Percentiles rank a stretch among this genome's conserved stretches.
Conservation (phyloP, 2,797 vertebrate genomes). For the Phaenicophaeus curvirostris region DNA sequence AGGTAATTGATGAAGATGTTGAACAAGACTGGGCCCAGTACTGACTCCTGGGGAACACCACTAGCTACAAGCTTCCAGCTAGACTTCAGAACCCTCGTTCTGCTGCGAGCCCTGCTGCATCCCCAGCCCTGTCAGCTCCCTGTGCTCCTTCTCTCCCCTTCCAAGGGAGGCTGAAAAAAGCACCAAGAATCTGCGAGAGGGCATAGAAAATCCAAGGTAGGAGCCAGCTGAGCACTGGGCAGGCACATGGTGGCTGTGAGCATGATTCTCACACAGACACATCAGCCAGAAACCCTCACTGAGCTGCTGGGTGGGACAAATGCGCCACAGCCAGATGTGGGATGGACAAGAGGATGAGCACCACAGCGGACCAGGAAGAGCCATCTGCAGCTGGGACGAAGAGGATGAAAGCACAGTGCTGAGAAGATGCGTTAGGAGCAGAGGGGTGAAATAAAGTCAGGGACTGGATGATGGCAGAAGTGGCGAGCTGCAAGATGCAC, state of each 20-base stretch:
- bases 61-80: too few relatives aligned
- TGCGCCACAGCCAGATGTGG: neutral
- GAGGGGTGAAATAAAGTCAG: neutral
- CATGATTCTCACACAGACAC: fast-evolving
- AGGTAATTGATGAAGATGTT: too few relatives aligned
- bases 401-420: neutral
- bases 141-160: neutral
- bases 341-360: neutral
- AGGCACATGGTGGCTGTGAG: neutral
- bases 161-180: neutral
- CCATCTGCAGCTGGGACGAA: neutral
- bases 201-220: neutral
- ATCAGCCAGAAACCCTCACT: fast-evolving
- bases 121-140: fast-evolving
- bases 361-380: neutral
- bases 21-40: too few relatives aligned
- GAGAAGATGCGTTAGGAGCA: neutral
- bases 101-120: fast-evolving
- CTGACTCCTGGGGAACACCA: too few relatives aligned
- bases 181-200: neutral
- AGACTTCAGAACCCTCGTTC: neutral
- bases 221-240: neutral
- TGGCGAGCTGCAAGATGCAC: fast-evolving
- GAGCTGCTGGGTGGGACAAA: fast-evolving
- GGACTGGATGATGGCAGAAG: neutral